Evolutionary conservation across 2,797 vertebrate genomes (phyloP).

Genomic region (Neosalanx taihuensis): DNA sequence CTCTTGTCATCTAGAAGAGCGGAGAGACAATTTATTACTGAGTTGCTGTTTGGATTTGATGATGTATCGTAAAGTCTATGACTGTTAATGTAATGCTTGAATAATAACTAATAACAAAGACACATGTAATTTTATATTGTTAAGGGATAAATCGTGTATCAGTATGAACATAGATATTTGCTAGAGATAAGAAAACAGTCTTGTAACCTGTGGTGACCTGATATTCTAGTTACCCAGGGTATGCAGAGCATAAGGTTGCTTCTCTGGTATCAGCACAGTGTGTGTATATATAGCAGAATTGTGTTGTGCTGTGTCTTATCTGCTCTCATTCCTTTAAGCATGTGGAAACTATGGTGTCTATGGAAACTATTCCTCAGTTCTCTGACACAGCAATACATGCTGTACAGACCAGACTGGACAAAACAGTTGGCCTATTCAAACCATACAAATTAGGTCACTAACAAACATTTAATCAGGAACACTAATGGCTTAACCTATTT

Average conservation of each 20-base stretch:
- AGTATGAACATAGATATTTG: neutral
- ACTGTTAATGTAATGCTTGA: neutral
- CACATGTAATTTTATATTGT: neutral
- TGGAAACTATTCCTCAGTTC: neutral
- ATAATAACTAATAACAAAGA: neutral
- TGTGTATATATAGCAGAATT: constrained; percentile 55
- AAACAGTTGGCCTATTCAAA: neutral
- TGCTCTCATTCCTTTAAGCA: constrained; percentile 32
- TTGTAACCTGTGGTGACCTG: too few species aligned
- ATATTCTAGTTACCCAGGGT: constrained; percentile 29
- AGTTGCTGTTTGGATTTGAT: neutral
- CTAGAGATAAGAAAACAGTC: constrained; percentile 16
- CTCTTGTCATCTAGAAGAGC: constrained; percentile 71
- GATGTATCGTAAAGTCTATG: neutral
- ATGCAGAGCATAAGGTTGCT: constrained; percentile 7
- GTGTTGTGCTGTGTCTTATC: constrained; percentile 60
- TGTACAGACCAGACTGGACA: neutral
- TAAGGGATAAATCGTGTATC: neutral
- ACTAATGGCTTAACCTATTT: neutral
- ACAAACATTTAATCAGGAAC: neutral
- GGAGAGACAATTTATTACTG: constrained; percentile 3
- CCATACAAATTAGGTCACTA: neutral
- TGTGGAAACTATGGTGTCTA: constrained; percentile 50
- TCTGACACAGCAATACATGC: neutral
- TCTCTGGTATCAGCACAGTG: constrained; percentile 26